Conservation (phyloP, 1,140 invertebrate genomes). For the Rhynchophorus ferrugineus region DNA sequence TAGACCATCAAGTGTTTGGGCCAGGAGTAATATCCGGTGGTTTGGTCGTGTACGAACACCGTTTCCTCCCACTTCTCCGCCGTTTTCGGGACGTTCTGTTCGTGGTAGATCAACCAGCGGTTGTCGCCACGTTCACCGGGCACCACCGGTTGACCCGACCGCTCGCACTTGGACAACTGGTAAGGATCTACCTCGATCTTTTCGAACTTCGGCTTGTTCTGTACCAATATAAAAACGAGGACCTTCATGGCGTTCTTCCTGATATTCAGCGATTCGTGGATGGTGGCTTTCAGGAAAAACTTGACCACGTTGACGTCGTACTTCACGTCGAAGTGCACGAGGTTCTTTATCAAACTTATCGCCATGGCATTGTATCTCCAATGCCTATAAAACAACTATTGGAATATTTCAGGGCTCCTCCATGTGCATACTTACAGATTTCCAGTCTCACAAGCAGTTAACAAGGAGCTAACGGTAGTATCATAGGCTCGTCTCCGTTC, state of each 20-base stretch:
- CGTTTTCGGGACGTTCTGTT: conserved; percentile 49
- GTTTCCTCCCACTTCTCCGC: conserved; percentile 67
- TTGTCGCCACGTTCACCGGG: conserved; percentile 60
- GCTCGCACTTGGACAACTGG: conserved; percentile 21
- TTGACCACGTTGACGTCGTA: conserved; percentile 56
- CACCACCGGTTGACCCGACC: conserved; percentile 21
- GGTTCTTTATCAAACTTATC: conserved; percentile 60
- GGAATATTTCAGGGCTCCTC: not conserved
- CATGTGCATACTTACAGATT: conserved; percentile 55
- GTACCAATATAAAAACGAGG: conserved; percentile 62
- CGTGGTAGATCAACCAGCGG: conserved; percentile 65
- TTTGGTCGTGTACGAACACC: conserved; percentile 61
- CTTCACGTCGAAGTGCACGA: conserved; percentile 63
- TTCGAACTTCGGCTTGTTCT: conserved; percentile 64
- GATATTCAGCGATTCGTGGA: conserved; percentile 69
- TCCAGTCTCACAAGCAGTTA: conserved; percentile 54
- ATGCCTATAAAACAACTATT: conserved; percentile 48
- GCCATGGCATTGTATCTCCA: conserved; percentile 74
- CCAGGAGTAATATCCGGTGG: conserved; percentile 76
- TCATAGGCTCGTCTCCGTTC: conserved; percentile 51
- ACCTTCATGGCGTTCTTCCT: conserved; percentile 61
- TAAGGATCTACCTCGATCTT: conserved; percentile 44
- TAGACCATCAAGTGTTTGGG: conserved; percentile 58
- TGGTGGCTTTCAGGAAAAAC: conserved; percentile 59
- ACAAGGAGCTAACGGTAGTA: conserved; percentile 53